These are phyloP conservation scores for Ellobium chinense DNA, from an alignment of 2,888 invertebrate genomes.

Conservation along the genomic window DNA sequence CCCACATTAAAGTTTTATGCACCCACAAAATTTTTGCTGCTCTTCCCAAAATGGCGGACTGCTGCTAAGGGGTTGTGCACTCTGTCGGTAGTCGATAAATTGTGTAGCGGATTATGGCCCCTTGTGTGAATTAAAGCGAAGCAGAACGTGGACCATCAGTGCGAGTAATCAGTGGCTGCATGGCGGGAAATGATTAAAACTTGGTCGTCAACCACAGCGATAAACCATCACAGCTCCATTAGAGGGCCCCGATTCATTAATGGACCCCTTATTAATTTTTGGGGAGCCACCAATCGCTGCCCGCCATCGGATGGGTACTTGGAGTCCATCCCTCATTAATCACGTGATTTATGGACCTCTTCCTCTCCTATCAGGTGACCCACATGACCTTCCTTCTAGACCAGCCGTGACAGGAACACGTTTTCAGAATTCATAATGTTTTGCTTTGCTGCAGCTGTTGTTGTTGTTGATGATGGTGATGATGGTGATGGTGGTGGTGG, in stretches of 20 bases:
- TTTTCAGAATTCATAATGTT: too few relatives aligned
- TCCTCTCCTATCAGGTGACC: too few relatives aligned
- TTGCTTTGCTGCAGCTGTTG: too few relatives aligned
- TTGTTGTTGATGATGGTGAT: too few relatives aligned
- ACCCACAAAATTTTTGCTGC: too few relatives aligned
- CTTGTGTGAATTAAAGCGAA: background rate
- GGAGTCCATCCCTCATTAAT: background rate
- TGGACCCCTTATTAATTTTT: conserved; percentile 22
- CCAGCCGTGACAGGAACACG: too few relatives aligned
- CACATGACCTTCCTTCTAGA: too few relatives aligned
- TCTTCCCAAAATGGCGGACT: background rate
- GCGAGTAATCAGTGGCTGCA: conserved; percentile 1
- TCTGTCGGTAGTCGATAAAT: conserved; percentile 4
- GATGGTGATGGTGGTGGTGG: too few relatives aligned
- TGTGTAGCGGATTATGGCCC: background rate
- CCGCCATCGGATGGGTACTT: conserved; percentile 3
- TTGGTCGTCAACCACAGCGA: conserved; percentile 22
- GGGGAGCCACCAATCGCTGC: background rate
- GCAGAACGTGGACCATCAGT: background rate
- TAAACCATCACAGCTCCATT: conserved; percentile 37
- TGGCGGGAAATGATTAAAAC: conserved; percentile 14
- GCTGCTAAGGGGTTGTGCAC: background rate
- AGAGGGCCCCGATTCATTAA: conserved; percentile 22
- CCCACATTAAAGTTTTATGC: too few relatives aligned
- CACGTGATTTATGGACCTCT: conserved; percentile 14